phyloP scores from a whole-genome alignment of 2,113 vertebrate genomes.

The Plestiodon gilberti region DNA sequence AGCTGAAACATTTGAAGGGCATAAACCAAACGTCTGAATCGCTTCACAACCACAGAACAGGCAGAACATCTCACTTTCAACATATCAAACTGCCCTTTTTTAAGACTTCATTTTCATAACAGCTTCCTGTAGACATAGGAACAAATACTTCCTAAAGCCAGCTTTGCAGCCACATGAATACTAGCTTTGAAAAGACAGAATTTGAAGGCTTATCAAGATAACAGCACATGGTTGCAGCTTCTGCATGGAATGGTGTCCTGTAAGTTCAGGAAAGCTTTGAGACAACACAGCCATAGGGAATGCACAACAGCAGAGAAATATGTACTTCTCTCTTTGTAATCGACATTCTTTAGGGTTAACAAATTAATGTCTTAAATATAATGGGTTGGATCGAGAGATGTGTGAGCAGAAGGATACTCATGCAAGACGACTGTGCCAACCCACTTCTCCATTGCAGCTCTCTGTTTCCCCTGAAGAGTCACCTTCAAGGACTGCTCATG shows the following conservation, averaged over 20 bases:
- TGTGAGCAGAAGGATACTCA: too few relatives aligned
- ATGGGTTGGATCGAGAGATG: too few relatives aligned
- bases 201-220: background rate
- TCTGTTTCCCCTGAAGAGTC: too few relatives aligned
- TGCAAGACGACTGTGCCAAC: too few relatives aligned
- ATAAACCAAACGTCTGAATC: background rate
- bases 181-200: background rate
- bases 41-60: background rate
- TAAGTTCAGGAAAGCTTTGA: too few relatives aligned
- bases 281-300: too few relatives aligned
- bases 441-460: too few relatives aligned
- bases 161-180: background rate
- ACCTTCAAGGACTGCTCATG: too few relatives aligned
- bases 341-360: too few relatives aligned
- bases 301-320: too few relatives aligned
- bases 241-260: background rate
- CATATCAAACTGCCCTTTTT: background rate
- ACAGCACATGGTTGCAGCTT: background rate
- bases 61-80: background rate
- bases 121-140: background rate
- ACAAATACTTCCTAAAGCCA: background rate
- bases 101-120: background rate
- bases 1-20: background rate
- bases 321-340: background rate
- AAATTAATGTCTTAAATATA: background rate